phyloP scores from a whole-genome alignment of 2,888 invertebrate species.

The Teinopalpus imperialis region DNA sequence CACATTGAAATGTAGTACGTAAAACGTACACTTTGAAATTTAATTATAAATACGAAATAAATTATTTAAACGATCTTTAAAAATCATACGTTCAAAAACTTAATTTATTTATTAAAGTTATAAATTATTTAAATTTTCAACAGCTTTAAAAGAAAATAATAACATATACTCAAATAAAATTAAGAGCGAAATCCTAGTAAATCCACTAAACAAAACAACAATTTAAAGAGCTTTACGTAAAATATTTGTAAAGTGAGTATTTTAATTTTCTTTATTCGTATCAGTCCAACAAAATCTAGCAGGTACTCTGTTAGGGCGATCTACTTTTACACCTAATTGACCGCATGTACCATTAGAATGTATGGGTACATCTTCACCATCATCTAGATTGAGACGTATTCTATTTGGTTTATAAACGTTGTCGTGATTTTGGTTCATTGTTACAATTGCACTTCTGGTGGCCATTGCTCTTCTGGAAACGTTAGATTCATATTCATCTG shows the following conservation, averaged over 20 bases:
- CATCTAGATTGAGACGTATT: constrained; percentile 34
- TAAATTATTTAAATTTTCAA: too few relatives aligned
- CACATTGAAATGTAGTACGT: too few relatives aligned
- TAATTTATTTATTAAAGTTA: background rate
- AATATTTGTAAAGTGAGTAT: too few relatives aligned
- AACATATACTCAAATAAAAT: constrained; percentile 1
- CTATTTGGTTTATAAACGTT: constrained; percentile 26
- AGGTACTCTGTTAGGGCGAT: constrained; percentile 53
- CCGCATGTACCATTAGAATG: constrained; percentile 27
- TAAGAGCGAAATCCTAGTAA: constrained; percentile 2
- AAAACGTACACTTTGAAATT: too few relatives aligned
- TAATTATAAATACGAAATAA: too few relatives aligned
- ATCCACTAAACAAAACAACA: constrained; percentile 27
- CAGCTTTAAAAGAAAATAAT: too few relatives aligned
- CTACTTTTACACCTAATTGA: constrained; percentile 42
- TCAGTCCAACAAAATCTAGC: constrained; percentile 71
- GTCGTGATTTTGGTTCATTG: constrained; percentile 22
- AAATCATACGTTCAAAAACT: too few relatives aligned
- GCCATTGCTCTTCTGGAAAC: constrained; percentile 35
- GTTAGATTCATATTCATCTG: constrained; percentile 44
- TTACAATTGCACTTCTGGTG: too few relatives aligned
- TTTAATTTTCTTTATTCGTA: constrained; percentile 39
- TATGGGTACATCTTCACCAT: constrained; percentile 45
- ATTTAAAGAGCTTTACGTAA: too few relatives aligned
- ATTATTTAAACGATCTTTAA: too few relatives aligned